Conservation (phyloP, 2,888 invertebrate genomes). For the Griposia aprilina region DNA sequence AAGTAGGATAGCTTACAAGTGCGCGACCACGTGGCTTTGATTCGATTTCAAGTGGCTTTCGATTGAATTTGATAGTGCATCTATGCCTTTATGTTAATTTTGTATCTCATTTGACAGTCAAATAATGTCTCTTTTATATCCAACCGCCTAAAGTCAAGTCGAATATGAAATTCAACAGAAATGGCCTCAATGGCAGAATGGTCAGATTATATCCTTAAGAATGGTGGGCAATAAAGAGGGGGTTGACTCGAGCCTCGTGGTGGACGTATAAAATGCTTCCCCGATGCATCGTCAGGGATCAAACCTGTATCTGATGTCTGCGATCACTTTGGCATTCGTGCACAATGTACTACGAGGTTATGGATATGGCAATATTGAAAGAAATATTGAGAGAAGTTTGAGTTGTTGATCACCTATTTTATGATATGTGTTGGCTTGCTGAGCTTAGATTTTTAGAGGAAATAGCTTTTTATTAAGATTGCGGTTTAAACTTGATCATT, state of each 20-base stretch:
- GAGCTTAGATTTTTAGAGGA: too few species aligned
- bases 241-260: slow-evolving; percentile 22
- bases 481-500: too few species aligned
- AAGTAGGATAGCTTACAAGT: too few species aligned
- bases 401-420: too few species aligned
- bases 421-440: too few species aligned
- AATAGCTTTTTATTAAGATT: too few species aligned
- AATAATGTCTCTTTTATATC: background rate
- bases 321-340: slow-evolving; percentile 56
- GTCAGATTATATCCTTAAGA: slow-evolving; percentile 4
- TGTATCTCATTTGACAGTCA: background rate
- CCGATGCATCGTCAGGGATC: slow-evolving; percentile 64
- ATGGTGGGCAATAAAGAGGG: slow-evolving; percentile 28
- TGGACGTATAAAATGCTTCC: slow-evolving; percentile 58
- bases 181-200: too few species aligned
- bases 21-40: background rate
- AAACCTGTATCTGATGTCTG: slow-evolving; percentile 65
- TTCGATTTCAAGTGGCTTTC: background rate
- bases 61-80: background rate
- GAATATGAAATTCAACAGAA: slow-evolving; percentile 5
- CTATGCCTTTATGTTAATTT: too few species aligned
- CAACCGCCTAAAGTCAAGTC: background rate
- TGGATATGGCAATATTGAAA: slow-evolving; percentile 38
- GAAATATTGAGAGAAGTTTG: background rate
- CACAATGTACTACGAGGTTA: background rate